These are phyloP conservation scores for Bedellia somnulentella DNA, from an alignment of 2,888 invertebrate genomes.

Conservation along the genomic window DNA sequence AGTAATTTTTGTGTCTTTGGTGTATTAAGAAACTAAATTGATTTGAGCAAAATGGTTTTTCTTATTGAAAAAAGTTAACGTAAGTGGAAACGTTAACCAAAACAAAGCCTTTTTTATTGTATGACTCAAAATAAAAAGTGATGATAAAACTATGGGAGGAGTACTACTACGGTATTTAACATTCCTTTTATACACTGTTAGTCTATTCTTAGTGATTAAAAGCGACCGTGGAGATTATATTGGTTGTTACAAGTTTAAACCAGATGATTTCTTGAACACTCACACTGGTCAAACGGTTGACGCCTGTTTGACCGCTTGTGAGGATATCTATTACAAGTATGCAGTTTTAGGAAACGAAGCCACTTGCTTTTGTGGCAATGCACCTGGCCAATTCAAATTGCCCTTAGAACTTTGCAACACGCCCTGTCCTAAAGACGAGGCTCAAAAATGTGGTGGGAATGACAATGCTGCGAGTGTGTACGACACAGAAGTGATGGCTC, in stretches of 20 bases:
- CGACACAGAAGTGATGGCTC: slow-evolving; percentile 64
- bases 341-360: slow-evolving; percentile 44
- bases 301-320: slow-evolving; percentile 45
- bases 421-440: slow-evolving; percentile 63
- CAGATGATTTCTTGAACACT: slow-evolving; percentile 33
- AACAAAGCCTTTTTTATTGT: no score
- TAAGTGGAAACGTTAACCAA: no score
- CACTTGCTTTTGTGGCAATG: slow-evolving; percentile 38
- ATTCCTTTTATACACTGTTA: no score
- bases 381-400: slow-evolving; percentile 37
- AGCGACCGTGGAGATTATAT: slow-evolving; percentile 44
- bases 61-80: no score
- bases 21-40: no score
- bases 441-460: slow-evolving; percentile 67
- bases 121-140: no score
- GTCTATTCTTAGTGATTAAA: no score
- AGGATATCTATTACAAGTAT: slow-evolving; percentile 46
- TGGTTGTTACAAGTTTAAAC: slow-evolving; percentile 36
- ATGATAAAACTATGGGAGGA: no score
- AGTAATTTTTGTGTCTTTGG: no score
- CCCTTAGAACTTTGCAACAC: slow-evolving; percentile 50
- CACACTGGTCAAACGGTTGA: slow-evolving; percentile 51
- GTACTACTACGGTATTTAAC: no score
- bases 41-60: no score
- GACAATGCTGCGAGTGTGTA: slow-evolving; percentile 68